Percentiles rank a stretch among this genome's conserved stretches.
Evolutionary conservation across 2,888 invertebrate species (phyloP).

Genomic region (Xiphydria camelus): DNA sequence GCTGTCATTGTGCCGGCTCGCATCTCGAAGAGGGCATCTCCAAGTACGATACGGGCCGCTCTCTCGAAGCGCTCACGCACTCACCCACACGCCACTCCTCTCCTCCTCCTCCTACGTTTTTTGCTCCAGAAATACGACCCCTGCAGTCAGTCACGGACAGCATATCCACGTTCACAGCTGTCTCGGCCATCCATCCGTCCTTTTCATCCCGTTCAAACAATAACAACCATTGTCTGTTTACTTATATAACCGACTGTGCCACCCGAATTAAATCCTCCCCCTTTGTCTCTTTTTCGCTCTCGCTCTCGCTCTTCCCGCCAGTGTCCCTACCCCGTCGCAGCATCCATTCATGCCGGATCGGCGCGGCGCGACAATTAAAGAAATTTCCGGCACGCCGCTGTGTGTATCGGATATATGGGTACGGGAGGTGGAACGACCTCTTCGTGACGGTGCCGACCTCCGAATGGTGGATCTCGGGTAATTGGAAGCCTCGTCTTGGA

Average conservation of each 20-base stretch:
- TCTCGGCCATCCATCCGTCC: slow-evolving; percentile 27
- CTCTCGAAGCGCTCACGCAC: slow-evolving; percentile 4
- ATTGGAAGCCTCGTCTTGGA: too few relatives aligned
- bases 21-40: neutral
- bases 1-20: neutral
- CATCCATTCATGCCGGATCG: too few relatives aligned
- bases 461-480: too few relatives aligned
- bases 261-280: slow-evolving; percentile 11
- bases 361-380: too few relatives aligned
- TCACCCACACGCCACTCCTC: slow-evolving; percentile 13
- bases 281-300: neutral
- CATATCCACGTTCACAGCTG: slow-evolving; percentile 32
- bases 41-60: neutral
- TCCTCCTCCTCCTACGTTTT: slow-evolving; percentile 25
- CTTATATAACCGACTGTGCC: slow-evolving; percentile 35
- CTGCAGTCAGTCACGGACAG: slow-evolving; percentile 41
- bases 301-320: neutral
- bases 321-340: neutral
- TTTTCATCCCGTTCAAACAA: slow-evolving; percentile 44
- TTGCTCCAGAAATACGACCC: slow-evolving; percentile 42
- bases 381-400: too few relatives aligned
- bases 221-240: slow-evolving; percentile 45
- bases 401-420: too few relatives aligned
- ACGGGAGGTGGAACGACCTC: too few relatives aligned
- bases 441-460: too few relatives aligned